A percentile compares a stretch with the other conserved stretches of the same genome.
These are phyloP conservation scores for Mormyrops attenuatus DNA, from an alignment of 2,797 vertebrate species.

Conservation along the genomic window DNA sequence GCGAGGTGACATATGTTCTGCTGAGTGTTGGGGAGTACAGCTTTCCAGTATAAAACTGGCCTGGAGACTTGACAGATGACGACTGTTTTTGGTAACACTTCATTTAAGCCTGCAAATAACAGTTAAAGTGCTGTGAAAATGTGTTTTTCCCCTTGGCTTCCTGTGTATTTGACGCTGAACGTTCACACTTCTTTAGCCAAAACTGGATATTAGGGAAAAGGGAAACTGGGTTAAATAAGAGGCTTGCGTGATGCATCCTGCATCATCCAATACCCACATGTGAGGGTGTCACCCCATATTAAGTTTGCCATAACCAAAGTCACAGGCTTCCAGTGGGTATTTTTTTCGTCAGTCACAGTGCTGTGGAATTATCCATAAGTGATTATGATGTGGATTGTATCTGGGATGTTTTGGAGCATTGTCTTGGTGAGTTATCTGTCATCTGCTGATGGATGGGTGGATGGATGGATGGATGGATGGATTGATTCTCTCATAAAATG, in stretches of 20 bases:
- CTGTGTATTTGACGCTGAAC: background rate
- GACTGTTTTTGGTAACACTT: slow-evolving; percentile 6
- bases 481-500: background rate
- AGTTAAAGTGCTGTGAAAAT: slow-evolving; percentile 6
- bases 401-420: background rate
- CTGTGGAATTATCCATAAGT: background rate
- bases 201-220: background rate
- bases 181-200: background rate
- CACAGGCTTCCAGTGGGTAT: background rate
- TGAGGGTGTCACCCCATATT: background rate
- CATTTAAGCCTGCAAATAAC: slow-evolving; percentile 9
- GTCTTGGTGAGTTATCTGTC: background rate
- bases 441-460: background rate
- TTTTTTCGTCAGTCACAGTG: background rate
- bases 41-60: background rate
- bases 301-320: background rate
- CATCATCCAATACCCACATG: background rate
- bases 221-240: background rate
- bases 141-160: background rate
- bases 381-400: background rate
- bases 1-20: background rate
- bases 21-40: background rate
- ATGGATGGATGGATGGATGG: background rate
- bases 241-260: background rate
- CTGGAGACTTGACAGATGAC: background rate